Percentiles rank a stretch among this genome's conserved stretches.
Conservation (phyloP, 1,140 invertebrate genomes). For the Plectus sambesii region DNA sequence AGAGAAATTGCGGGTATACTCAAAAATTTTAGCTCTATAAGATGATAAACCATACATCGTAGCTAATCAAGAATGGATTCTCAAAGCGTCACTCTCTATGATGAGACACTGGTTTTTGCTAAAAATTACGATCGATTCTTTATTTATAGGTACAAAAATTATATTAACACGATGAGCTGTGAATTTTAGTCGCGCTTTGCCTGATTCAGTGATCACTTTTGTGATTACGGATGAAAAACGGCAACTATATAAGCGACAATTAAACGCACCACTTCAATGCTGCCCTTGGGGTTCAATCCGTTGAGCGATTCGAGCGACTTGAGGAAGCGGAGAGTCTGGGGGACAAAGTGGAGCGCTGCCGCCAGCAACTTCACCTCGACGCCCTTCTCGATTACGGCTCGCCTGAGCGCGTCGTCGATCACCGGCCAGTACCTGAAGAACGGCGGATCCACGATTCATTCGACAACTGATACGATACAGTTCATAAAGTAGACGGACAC, state of each 20-base stretch:
- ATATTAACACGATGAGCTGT: too few relatives aligned
- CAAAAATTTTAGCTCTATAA: too few relatives aligned
- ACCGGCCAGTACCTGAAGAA: slow-evolving; percentile 67
- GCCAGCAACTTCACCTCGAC: slow-evolving; percentile 68
- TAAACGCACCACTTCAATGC: slow-evolving; percentile 32
- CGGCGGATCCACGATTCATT: not conserved
- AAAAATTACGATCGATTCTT: too few relatives aligned
- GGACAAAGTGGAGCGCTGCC: slow-evolving; percentile 78
- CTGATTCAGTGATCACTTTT: not conserved
- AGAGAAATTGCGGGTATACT: too few relatives aligned
- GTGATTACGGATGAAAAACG: not conserved
- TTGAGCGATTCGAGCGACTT: slow-evolving; percentile 64
- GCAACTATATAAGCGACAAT: not conserved
- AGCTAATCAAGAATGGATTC: too few relatives aligned
- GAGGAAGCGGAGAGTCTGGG: slow-evolving; percentile 65
- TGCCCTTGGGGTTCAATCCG: slow-evolving; percentile 34
- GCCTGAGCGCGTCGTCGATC: slow-evolving; percentile 74
- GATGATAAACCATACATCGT: too few relatives aligned
- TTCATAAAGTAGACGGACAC: not conserved
- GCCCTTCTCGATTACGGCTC: slow-evolving; percentile 65
- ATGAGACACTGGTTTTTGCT: too few relatives aligned
- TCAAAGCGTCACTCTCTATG: too few relatives aligned
- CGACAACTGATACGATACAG: not conserved
- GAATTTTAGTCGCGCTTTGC: too few relatives aligned
- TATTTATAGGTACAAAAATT: too few relatives aligned